These are phyloP conservation scores for Octopus bimaculoides DNA, from an alignment of 1,140 invertebrate genomes.

Conservation along the genomic window DNA sequence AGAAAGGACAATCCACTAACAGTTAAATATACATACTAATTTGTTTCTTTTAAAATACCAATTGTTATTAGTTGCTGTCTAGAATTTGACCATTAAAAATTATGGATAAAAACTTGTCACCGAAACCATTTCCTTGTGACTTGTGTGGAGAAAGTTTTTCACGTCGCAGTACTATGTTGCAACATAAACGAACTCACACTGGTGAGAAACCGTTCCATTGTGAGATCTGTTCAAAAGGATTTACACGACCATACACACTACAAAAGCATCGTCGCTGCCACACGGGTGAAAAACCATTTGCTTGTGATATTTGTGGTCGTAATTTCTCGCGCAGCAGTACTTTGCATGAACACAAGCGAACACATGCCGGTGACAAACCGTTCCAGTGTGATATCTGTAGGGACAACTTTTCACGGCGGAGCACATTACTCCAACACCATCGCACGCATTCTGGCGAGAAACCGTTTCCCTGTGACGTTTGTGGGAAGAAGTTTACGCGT, in stretches of 20 bases:
- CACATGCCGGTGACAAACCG: conserved; percentile 26
- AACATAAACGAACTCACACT: conserved; percentile 23
- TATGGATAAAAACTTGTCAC: neutral
- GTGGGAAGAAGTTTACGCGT: conserved; percentile 10
- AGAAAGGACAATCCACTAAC: too few species aligned
- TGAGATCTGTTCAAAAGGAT: conserved; percentile 85
- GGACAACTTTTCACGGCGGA: conserved; percentile 14
- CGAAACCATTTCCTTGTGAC: neutral
- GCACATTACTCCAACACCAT: conserved; percentile 49
- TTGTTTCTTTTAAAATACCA: too few species aligned
- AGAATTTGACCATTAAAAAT: too few species aligned
- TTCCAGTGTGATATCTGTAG: conserved; percentile 14
- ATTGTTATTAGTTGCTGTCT: too few species aligned
- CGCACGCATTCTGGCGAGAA: conserved; percentile 24
- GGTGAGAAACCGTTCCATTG: conserved; percentile 16
- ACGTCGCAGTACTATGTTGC: conserved; percentile 13
- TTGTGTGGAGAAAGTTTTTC: neutral
- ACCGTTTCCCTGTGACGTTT: conserved; percentile 52
- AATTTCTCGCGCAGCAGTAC: conserved; percentile 17
- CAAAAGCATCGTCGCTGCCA: conserved; percentile 24
- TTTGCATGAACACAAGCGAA: conserved; percentile 25
- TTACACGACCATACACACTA: conserved; percentile 61
- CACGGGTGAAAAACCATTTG: conserved; percentile 25
- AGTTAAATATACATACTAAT: too few species aligned
- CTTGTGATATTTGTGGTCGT: conserved; percentile 25